These are phyloP conservation scores for Embidobia sp. DNA, from an alignment of 2,888 invertebrate species.

Conservation along the genomic window DNA sequence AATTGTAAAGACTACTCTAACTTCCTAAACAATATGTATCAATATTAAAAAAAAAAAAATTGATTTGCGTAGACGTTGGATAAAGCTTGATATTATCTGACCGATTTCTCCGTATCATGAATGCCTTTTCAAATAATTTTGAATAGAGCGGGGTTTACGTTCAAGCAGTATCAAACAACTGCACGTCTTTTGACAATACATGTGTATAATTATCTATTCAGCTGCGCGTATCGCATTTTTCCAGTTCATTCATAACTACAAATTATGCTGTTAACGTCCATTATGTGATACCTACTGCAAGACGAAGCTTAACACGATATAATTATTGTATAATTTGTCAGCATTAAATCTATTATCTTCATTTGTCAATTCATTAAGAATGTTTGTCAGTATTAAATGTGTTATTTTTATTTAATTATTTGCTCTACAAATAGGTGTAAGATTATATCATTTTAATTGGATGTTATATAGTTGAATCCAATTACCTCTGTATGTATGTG, in stretches of 20 bases:
- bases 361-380: too few species aligned
- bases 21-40: too few species aligned
- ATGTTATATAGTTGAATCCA: too few species aligned
- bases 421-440: too few species aligned
- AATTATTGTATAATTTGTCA: conserved; percentile 16
- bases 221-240: conserved; percentile 26
- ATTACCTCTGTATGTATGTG: conserved; percentile 85
- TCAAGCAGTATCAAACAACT: conserved; percentile 9
- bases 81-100: neutral
- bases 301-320: conserved; percentile 12
- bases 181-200: conserved; percentile 16
- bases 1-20: too few species aligned
- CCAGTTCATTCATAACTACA: conserved; percentile 29
- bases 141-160: conserved; percentile 17
- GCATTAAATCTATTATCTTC: too few species aligned
- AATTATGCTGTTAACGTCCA: conserved; percentile 44
- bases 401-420: too few species aligned
- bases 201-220: conserved; percentile 43
- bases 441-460: too few species aligned
- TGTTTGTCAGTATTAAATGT: neutral
- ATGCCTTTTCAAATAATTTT: conserved; percentile 19
- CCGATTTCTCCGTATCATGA: neutral
- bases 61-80: conserved; percentile 7
- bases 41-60: too few species aligned
- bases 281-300: conserved; percentile 17